Evolutionary conservation across 2,797 vertebrate species (phyloP).

Genomic region (Mormyrops boulengeri): DNA sequence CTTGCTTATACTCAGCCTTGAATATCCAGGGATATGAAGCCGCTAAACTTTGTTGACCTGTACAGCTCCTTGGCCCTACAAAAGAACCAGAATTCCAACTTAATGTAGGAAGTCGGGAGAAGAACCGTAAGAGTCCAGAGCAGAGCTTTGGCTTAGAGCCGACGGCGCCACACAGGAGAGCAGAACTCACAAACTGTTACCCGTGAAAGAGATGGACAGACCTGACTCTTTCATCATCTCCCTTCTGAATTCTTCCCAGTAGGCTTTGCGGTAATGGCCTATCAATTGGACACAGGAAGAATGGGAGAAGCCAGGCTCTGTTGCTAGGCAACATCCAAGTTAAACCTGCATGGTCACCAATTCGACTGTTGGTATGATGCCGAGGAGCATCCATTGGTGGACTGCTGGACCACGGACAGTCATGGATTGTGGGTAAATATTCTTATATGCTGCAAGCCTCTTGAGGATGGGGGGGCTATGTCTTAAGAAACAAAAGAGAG

Average conservation of each 20-base stretch:
- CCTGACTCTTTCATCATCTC: neutral
- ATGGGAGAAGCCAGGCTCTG: conserved; percentile 21
- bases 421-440: conserved; percentile 34
- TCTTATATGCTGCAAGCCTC: neutral
- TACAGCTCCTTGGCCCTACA: neutral
- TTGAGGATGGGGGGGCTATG: neutral
- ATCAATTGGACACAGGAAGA: neutral
- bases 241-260: neutral
- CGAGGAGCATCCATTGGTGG: conserved; percentile 3
- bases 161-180: neutral
- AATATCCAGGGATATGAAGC: neutral
- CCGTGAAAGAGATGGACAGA: neutral
- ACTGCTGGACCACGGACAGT: conserved; percentile 21
- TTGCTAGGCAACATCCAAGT: conserved; percentile 40
- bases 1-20: neutral
- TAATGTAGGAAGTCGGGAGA: neutral
- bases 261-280: neutral
- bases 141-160: neutral
- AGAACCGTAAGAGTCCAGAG: neutral
- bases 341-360: conserved; percentile 19
- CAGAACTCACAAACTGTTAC: neutral
- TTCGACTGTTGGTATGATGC: conserved; percentile 13
- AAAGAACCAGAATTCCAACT: neutral
- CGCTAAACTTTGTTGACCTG: neutral
- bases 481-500: conserved; percentile 26